phyloP scores from a whole-genome alignment of 2,797 vertebrate genomes.

The Acanthurus tractus region DNA sequence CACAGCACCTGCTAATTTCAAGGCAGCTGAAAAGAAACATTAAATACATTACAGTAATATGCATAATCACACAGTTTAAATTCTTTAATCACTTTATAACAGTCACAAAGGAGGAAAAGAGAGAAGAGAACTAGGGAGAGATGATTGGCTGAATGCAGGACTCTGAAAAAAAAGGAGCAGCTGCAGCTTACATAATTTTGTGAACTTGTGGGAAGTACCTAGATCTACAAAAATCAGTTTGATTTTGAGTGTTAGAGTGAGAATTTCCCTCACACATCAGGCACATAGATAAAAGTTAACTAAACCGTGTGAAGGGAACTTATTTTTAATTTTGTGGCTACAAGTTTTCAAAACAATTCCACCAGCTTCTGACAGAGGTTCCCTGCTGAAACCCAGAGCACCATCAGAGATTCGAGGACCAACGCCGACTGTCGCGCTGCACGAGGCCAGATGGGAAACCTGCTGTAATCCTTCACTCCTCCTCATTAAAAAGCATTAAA shows the following conservation, averaged over 20 bases:
- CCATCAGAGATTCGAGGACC: conserved; percentile 41
- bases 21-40: background rate
- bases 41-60: background rate
- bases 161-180: background rate
- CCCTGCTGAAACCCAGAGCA: conserved; percentile 31
- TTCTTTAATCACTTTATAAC: background rate
- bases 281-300: conserved; percentile 8
- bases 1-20: background rate
- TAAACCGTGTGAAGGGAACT: background rate
- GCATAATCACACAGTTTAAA: background rate
- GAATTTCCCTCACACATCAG: conserved; percentile 21
- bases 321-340: conserved; percentile 7
- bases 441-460: conserved; percentile 69
- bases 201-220: conserved; percentile 47
- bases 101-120: background rate
- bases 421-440: conserved; percentile 46
- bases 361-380: conserved; percentile 1
- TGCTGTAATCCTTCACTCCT: conserved; percentile 73
- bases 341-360: conserved; percentile 9
- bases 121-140: background rate
- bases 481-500: conserved; percentile 82
- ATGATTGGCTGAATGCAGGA: background rate
- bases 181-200: background rate
- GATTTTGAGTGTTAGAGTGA: background rate
- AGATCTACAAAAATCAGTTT: background rate